Evolutionary conservation across 2,797 vertebrate species (phyloP).

Genomic region (Helarctos malayanus): DNA sequence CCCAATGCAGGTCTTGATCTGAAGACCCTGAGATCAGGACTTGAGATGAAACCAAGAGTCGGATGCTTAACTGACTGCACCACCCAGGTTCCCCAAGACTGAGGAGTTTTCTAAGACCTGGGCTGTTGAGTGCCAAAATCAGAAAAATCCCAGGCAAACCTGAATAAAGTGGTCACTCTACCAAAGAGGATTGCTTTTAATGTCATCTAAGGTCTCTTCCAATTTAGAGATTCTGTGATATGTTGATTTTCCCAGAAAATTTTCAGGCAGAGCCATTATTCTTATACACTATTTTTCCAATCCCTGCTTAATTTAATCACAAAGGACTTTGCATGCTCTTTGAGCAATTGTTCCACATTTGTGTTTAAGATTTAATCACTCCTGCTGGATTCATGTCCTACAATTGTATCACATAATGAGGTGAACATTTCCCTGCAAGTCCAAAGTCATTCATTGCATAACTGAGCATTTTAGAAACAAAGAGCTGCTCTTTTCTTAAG

Average conservation of each 20-base stretch:
- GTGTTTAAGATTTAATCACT: conserved; percentile 59
- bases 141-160: conserved; percentile 43
- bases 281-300: conserved; percentile 29
- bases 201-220: conserved; percentile 28
- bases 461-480: conserved; percentile 58
- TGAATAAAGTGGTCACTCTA: background rate
- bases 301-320: conserved; percentile 22
- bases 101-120: background rate
- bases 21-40: background rate
- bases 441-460: conserved; percentile 63
- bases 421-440: conserved; percentile 40
- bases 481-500: conserved; percentile 46
- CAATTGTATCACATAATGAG: conserved; percentile 51
- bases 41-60: background rate
- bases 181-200: conserved; percentile 23
- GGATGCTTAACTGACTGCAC: background rate
- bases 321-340: background rate
- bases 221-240: background rate
- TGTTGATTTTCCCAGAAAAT: conserved; percentile 52
- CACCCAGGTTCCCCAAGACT: background rate
- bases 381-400: background rate
- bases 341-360: conserved; percentile 21
- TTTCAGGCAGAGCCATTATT: conserved; percentile 11
- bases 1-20: background rate
- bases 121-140: conserved; percentile 25